These are phyloP conservation scores for Hormaphis cornu DNA, from an alignment of 1,140 invertebrate species.

Conservation along the genomic window DNA sequence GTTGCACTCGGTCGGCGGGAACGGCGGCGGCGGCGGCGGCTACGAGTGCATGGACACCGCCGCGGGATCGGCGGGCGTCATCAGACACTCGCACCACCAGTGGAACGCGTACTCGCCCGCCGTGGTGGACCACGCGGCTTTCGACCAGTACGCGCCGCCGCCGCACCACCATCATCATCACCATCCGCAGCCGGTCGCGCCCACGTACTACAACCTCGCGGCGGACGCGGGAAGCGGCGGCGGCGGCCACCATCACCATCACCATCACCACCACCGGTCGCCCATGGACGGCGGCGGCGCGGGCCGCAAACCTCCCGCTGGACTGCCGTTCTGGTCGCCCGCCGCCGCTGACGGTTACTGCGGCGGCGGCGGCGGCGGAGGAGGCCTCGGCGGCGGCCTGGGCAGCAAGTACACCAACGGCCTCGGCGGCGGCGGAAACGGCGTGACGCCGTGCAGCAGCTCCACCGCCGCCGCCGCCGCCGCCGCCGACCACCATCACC, in stretches of 20 bases:
- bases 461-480: constrained; percentile 48
- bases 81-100: constrained; percentile 59
- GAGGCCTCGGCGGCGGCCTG: neutral
- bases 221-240: constrained; percentile 48
- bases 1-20: constrained; percentile 42
- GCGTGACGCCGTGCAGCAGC: constrained; percentile 44
- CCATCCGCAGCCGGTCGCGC: constrained; percentile 53
- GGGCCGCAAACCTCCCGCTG: constrained; percentile 47
- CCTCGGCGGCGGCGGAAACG: no score
- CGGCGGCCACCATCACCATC: constrained; percentile 48
- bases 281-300: constrained; percentile 40
- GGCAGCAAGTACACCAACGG: constrained; percentile 50
- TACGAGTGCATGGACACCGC: constrained; percentile 49
- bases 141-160: constrained; percentile 62
- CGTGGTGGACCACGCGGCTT: constrained; percentile 47
- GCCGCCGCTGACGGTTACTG: constrained; percentile 45
- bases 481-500: constrained; percentile 53
- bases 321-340: constrained; percentile 62
- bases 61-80: constrained; percentile 54
- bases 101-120: constrained; percentile 58
- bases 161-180: constrained; percentile 48
- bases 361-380: constrained; percentile 38
- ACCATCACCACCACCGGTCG: constrained; percentile 36
- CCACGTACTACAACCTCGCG: constrained; percentile 68
- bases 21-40: constrained; percentile 48